Conservation (phyloP, 2,888 invertebrate species). For the Conchocele bisecta region DNA sequence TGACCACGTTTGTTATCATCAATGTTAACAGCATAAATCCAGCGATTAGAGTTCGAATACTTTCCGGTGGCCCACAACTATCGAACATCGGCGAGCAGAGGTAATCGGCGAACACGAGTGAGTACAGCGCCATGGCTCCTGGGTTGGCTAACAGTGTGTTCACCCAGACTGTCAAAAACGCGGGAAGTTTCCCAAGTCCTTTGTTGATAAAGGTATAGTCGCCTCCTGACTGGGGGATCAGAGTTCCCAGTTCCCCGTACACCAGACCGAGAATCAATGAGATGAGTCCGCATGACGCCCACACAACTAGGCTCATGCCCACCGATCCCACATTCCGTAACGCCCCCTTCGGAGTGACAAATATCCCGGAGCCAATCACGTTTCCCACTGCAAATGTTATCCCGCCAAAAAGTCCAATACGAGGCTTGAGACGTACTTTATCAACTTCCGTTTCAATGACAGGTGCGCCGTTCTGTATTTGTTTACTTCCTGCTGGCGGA, state of each 20-base stretch:
- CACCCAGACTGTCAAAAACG: conserved; percentile 21
- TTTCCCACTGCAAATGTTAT: too few relatives aligned
- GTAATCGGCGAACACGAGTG: conserved; percentile 40
- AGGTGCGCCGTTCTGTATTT: too few relatives aligned
- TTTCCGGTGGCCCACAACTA: conserved; percentile 13
- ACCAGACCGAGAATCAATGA: conserved; percentile 28
- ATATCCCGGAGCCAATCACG: too few relatives aligned
- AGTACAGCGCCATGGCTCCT: conserved; percentile 20
- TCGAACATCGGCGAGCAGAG: conserved; percentile 21
- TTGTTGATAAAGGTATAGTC: conserved; percentile 33
- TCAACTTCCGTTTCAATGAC: too few relatives aligned
- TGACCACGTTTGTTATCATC: conserved; percentile 81
- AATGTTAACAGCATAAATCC: conserved; percentile 9
- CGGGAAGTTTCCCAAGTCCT: conserved; percentile 21
- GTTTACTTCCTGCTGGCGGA: too few relatives aligned
- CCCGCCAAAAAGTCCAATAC: too few relatives aligned
- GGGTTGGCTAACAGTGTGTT: conserved; percentile 19
- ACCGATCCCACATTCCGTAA: too few relatives aligned
- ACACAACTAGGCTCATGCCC: conserved; percentile 31
- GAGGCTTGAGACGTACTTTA: too few relatives aligned
- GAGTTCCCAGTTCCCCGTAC: conserved; percentile 34
- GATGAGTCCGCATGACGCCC: conserved; percentile 29
- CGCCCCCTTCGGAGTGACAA: too few relatives aligned
- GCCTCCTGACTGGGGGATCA: conserved; percentile 40
- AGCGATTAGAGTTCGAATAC: conserved; percentile 22